Conservation (phyloP, 2,888 invertebrate species). For the Agrochola lychnidis region DNA sequence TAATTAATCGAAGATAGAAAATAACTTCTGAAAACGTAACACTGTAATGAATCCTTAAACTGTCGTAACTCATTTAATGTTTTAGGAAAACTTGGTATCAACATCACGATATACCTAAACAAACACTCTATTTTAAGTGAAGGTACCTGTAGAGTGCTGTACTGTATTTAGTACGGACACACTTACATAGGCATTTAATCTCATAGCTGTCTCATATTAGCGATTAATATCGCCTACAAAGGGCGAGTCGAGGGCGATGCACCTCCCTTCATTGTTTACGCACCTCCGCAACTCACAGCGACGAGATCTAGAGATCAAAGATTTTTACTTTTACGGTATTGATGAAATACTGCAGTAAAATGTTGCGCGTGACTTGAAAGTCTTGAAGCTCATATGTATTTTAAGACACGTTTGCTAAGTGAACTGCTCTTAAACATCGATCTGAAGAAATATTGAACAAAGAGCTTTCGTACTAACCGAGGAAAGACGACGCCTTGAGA, state of each 20-base stretch:
- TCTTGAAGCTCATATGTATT: constrained; percentile 66
- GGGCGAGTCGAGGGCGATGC: constrained; percentile 46
- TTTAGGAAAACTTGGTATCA: not conserved
- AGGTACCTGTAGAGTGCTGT: not conserved
- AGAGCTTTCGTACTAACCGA: constrained; percentile 39
- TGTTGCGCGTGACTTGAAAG: constrained; percentile 67
- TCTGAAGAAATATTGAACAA: constrained; percentile 46
- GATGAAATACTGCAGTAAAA: constrained; percentile 76
- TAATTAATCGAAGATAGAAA: not conserved
- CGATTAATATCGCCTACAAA: constrained; percentile 60
- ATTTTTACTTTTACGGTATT: constrained; percentile 81
- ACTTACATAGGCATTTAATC: constrained; percentile 34
- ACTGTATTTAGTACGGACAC: not conserved
- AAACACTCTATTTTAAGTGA: not conserved
- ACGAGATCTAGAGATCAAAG: constrained; percentile 78
- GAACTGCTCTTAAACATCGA: constrained; percentile 39
- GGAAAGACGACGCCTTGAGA: constrained; percentile 31
- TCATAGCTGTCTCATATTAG: constrained; percentile 49
- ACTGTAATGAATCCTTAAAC: not conserved
- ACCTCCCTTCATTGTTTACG: constrained; percentile 71
- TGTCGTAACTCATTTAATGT: not conserved
- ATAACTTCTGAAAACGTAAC: not conserved
- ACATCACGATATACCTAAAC: not conserved
- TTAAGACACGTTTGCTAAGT: constrained; percentile 61
- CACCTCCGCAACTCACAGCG: constrained; percentile 60